Base-by-base conservation (phyloP, 2,888 invertebrate species). In the Synanthedon vespiformis region DNA sequence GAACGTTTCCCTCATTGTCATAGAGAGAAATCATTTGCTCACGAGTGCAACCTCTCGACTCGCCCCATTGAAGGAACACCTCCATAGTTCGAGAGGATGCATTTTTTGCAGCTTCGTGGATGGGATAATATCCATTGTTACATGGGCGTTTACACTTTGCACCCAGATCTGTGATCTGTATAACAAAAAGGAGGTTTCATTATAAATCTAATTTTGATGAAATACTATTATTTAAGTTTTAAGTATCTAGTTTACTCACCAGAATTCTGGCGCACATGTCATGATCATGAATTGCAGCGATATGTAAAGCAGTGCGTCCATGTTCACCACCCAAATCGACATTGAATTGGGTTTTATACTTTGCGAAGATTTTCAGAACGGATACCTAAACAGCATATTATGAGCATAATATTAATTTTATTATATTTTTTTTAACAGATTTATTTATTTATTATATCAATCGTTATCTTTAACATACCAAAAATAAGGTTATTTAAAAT, bases 31-130 rank as follows among this genome's bases (percentile, higher is more conserved):
- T 93, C 92, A 96, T 94, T 65, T 93, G 92, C 61, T 92, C 93
- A 40, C 95, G 86, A 0, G 92, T 90, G 68, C 94, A 94, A 0
- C 95, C 96, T 4, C 90, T 84, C 0, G 92, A 90, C 75, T 95
- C 94, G 6, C 95, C 95, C 92, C 94, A 94, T 73, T 94, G 90
- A 2, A 94, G 88, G 58, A 94, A 90, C 2, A 94, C 93, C 70
- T 95, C 94, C 90, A 96, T 91, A 10, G 95, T 94, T 65, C 92
- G 90, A 0, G 95, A 94, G 4, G 95, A 94, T 11, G 95, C 95
- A 82, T 95, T 95, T 72, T 95, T 95, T 3, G 96, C 95, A 1
- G 96, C 96, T 67, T 95, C 93, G 76, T 96, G 96, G 58, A 96
- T 95, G 0, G 96, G 95, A 72, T 95, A 95, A 78, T 94, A 95